Percentiles rank a stretch among this genome's conserved stretches.
phyloP scores from a whole-genome alignment of 2,797 vertebrate species.

The Hydrolagus colliei region DNA sequence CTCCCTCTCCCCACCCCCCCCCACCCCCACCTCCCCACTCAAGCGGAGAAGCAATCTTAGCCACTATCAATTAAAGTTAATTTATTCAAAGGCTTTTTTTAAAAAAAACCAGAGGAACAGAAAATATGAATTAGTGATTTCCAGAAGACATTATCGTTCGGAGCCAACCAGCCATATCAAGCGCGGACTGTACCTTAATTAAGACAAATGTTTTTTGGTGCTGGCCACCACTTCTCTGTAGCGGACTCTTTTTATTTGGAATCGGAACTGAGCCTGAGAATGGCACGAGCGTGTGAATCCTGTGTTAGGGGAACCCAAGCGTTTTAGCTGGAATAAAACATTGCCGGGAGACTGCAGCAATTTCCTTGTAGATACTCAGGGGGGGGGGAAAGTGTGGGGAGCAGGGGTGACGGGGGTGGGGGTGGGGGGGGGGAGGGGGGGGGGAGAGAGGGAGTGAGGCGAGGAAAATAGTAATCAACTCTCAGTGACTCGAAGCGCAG shows the following conservation, averaged over 20 bases:
- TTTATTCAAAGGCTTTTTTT: conserved; percentile 10
- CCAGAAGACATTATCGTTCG: conserved; percentile 27
- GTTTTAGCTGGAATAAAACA: not conserved
- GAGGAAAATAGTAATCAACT: too few relatives aligned
- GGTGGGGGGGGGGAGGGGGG: too few relatives aligned
- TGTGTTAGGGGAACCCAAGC: not conserved
- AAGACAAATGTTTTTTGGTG: conserved; percentile 28
- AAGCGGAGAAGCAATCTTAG: conserved; percentile 1
- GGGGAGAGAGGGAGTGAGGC: too few relatives aligned
- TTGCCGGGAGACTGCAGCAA: not conserved
- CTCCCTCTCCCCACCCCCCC: too few relatives aligned
- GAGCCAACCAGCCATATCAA: conserved; percentile 19
- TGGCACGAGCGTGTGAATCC: not conserved
- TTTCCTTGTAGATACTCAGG: not conserved
- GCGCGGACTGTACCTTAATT: conserved; percentile 21
- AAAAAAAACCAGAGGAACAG: not conserved
- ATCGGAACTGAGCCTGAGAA: conserved; percentile 7
- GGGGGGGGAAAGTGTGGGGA: not conserved
- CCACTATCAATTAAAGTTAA: conserved; percentile 27
- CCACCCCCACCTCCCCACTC: too few relatives aligned
- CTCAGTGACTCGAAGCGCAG: not conserved
- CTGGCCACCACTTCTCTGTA: not conserved
- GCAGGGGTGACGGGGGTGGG: too few relatives aligned
- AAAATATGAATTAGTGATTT: conserved; percentile 24
- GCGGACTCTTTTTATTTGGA: not conserved